Conservation (phyloP, 2,888 invertebrate genomes). For the Dryococelus australis region DNA sequence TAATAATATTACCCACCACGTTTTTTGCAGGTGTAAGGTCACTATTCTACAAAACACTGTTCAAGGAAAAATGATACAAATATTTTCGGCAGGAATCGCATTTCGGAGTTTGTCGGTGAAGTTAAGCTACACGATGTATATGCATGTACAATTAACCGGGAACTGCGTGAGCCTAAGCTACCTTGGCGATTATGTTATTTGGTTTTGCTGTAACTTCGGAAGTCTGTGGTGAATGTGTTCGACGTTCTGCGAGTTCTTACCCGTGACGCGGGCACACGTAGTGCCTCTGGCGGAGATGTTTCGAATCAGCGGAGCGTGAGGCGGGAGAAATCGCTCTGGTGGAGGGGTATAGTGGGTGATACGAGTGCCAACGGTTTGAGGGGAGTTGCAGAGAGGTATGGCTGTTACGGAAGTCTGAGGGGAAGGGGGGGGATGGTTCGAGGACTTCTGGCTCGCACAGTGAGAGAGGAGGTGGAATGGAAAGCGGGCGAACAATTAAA, state of each 20-base stretch:
- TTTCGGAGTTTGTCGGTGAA: too few species aligned
- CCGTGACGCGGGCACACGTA: neutral
- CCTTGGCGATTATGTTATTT: too few species aligned
- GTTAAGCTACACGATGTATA: too few species aligned
- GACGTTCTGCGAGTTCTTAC: neutral
- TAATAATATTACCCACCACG: too few species aligned
- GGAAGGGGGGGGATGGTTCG: neutral
- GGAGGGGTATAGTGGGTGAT: neutral
- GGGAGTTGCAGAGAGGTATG: neutral
- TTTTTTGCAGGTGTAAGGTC: too few species aligned
- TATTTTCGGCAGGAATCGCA: too few species aligned
- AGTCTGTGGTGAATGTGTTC: neutral
- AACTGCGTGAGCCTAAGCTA: too few species aligned
- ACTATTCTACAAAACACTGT: too few species aligned
- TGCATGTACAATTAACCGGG: too few species aligned
- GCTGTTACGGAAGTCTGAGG: neutral
- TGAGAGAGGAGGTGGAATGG: neutral
- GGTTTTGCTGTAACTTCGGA: too few species aligned
- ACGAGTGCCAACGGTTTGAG: neutral
- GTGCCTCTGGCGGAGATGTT: neutral
- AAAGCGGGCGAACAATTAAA: slow-evolving; percentile 36
- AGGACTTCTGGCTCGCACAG: neutral
- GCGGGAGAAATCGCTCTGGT: neutral
- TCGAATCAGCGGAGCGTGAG: neutral
- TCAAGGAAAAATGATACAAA: too few species aligned